These are phyloP conservation scores for Chesias legatella DNA, from an alignment of 2,888 invertebrate species.

Conservation along the genomic window DNA sequence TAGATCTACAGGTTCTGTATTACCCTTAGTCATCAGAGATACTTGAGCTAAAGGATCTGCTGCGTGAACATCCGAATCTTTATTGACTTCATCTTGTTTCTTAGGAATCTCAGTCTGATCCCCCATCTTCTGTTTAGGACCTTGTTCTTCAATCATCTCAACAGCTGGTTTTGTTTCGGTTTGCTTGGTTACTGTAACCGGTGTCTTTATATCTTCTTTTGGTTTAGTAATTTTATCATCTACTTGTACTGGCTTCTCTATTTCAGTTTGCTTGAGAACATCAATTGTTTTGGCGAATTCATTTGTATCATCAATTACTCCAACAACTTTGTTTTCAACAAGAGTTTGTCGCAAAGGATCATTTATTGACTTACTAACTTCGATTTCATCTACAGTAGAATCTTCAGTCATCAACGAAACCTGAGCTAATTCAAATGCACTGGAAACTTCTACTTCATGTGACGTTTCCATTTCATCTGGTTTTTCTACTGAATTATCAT, in stretches of 20 bases:
- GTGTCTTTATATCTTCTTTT: no score
- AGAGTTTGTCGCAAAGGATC: not conserved
- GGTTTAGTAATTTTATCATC: not conserved
- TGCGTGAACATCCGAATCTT: constrained; percentile 1
- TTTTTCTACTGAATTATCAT: not conserved
- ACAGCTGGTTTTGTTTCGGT: no score
- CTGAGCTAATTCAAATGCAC: constrained; percentile 52
- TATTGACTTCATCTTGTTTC: no score
- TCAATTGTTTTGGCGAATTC: no score
- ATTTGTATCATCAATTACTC: no score
- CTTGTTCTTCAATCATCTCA: no score
- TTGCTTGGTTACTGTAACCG: no score
- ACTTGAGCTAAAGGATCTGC: constrained; percentile 13
- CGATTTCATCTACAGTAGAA: constrained; percentile 8
- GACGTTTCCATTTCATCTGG: not conserved
- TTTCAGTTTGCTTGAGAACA: not conserved
- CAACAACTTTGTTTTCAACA: no score
- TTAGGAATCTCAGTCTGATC: no score
- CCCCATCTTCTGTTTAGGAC: no score
- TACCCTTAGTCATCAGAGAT: constrained; percentile 42
- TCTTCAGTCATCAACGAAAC: constrained; percentile 66
- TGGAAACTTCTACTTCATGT: constrained; percentile 15
- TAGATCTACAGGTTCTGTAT: constrained; percentile 50
- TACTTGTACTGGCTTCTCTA: constrained; percentile 4
- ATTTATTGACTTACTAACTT: not conserved